Evolutionary conservation across 2,113 vertebrate species (phyloP).

Genomic region (Phrynosoma blainvillii): DNA sequence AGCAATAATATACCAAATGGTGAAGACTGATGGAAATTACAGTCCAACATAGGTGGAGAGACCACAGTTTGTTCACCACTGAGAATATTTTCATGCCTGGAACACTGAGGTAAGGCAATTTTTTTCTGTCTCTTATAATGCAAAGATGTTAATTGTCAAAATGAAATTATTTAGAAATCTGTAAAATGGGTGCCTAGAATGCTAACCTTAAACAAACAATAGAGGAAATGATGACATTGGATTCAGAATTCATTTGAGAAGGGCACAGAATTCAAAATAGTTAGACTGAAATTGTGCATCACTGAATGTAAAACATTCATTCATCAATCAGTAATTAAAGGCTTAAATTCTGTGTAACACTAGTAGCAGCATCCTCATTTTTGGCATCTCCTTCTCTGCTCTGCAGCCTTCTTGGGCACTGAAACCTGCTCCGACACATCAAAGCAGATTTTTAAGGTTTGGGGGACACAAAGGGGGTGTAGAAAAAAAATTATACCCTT

Average conservation of each 20-base stretch:
- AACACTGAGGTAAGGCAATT: not conserved
- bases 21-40: not conserved
- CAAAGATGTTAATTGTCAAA: not conserved
- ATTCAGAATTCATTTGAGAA: constrained; percentile 34
- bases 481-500: too few species aligned
- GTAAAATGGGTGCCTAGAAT: not conserved
- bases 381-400: too few species aligned
- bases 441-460: too few species aligned
- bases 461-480: too few species aligned
- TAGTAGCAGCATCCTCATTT: too few species aligned
- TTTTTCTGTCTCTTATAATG: not conserved
- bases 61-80: not conserved
- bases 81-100: not conserved
- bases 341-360: too few species aligned
- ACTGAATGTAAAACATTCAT: not conserved
- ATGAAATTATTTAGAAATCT: not conserved
- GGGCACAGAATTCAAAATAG: constrained; percentile 5
- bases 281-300: not conserved
- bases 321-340: not conserved
- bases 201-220: not conserved
- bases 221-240: not conserved
- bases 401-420: too few species aligned
- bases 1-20: not conserved
- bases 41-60: not conserved
- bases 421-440: too few species aligned